Evolutionary conservation across 2,888 invertebrate species (phyloP), one percentile per base, ranked within the genome.

Genomic region (Apeira syringaria): DNA sequence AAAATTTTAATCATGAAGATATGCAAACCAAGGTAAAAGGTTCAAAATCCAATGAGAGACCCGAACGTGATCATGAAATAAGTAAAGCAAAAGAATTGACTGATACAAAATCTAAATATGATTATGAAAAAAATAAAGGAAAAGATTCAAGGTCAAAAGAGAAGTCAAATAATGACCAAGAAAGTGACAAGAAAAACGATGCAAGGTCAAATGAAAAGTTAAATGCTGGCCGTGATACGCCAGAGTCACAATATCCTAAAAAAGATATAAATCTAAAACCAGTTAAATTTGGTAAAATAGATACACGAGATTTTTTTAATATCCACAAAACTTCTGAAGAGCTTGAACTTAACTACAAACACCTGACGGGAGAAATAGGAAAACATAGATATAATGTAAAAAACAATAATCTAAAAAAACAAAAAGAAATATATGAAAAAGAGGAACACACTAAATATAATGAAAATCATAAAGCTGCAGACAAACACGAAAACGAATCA

Each of bases 331-430:
- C 32, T 8, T 42, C 37, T 0, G 45, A 53, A 20, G 47, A 55
- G 9, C 32, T 67, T 3, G 57, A 50, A 25, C 52, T 67, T 4
- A 67, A 64, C 30, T 69, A 45, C 13, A 61, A 61, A 33, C 39
- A 59, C 25, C 56, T 67, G 11, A 61, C 48, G 3, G 48, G 37
- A 20, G 25, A 40, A 29, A 15, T 46, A 8, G 25, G 46, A 25
- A 40, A 18, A 13, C 26, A 43, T 3, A 36, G 30, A 34, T 27
- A 17, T 22, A 18, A 26, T 20, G 27, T 22, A 7, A 43, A 36
- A 29, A 8, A 2, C 11, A 38, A 33, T 10, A 13, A 5, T 5
- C 12, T 1, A 24, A 37, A 36, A 13, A 4, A 9, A 2, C 9
- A 18, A 7, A 25, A 17, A 13, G 18, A 22, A n/a, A n/a, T n/a